A percentile compares a stretch with the other conserved stretches of the same genome.
Conservation (phyloP, 1,140 invertebrate species). For the Pteromalus puparum region DNA sequence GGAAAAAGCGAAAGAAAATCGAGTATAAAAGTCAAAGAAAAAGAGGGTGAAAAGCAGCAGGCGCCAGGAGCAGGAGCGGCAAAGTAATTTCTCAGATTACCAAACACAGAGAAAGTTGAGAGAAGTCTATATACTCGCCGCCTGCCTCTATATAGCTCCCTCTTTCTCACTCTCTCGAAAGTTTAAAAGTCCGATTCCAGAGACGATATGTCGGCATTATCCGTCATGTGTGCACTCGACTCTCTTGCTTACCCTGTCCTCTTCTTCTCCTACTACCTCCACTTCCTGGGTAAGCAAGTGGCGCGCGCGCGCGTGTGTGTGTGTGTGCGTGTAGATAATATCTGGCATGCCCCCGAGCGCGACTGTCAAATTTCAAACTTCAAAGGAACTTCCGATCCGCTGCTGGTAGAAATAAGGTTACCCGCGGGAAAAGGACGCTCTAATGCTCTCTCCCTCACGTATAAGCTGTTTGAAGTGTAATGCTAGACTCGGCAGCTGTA, state of each 20-base stretch:
- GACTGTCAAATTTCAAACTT: conserved; percentile 35
- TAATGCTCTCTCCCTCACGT: background rate
- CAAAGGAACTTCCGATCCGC: conserved; percentile 12
- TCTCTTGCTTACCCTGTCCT: background rate
- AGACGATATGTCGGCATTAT: conserved; percentile 5
- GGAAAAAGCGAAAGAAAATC: conserved; percentile 11
- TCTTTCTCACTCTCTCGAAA: background rate
- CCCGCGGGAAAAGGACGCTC: background rate
- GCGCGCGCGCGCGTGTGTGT: no score
- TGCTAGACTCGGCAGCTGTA: background rate
- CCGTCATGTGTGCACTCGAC: background rate
- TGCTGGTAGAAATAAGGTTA: conserved; percentile 29
- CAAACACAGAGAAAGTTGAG: conserved; percentile 24
- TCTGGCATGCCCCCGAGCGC: conserved; percentile 7
- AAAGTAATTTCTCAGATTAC: conserved; percentile 49
- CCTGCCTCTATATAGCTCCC: background rate
- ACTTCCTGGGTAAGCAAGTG: background rate
- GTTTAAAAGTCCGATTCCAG: conserved; percentile 36
- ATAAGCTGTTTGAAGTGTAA: conserved; percentile 23
- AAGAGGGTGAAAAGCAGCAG: background rate
- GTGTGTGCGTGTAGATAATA: conserved; percentile 10
- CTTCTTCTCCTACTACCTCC: background rate
- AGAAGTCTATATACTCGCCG: conserved; percentile 1
- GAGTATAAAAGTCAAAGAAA: conserved; percentile 2
- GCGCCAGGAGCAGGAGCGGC: background rate